Base-by-base conservation (phyloP, 2,888 invertebrate species). In the Eueremaeus valkanovi region DNA sequence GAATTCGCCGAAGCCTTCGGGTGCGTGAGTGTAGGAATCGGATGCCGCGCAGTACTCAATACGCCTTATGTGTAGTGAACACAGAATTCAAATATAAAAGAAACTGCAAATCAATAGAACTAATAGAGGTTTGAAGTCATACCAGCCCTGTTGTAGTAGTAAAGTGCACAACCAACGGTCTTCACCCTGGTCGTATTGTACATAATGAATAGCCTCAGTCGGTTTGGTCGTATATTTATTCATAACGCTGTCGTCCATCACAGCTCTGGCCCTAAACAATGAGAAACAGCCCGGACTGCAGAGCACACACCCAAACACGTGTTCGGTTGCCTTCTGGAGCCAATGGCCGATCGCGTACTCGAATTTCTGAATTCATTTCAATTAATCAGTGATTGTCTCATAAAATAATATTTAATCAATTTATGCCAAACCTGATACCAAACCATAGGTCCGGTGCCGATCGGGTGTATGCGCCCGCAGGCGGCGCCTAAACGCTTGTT, bases 111-210 rank as follows among this genome's bases (percentile, higher is more conserved):
- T n/a, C n/a, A n/a, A n/a, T n/a, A n/a, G n/a, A n/a, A n/a, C n/a
- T n/a, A n/a, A n/a, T n/a, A n/a, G n/a, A n/a, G n/a, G n/a, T n/a
- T n/a, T n/a, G n/a, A 1, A 96, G 18, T 29, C 97, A 79, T 97
- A 90, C 84, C 98, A 98, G 16, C 98, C 98, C 84, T 97, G 88
- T 85, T 99, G 98, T 11, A 99, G 87, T n/a, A 99, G 85, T 61
- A 99, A 85, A 0, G 98, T 99, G 83, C 98, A 98, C 76, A 99
- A 86, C 98, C 98, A 99, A 84, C 98, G 90, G 87, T 99, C 98
- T 86, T 99, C 98, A 63, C 96, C 85, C 81, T 86, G 86, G 82
- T 86, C 86, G 80, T 86, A 86, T 81, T 86, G 86, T 0, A 86
- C 86, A 79, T 83, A 86, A 79, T 86, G 86, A n/a, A 84, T 79